Percentiles rank a stretch among this genome's conserved stretches.
phyloP scores from a whole-genome alignment of 2,113 vertebrate genomes.

The Tragelaphus scriptus region DNA sequence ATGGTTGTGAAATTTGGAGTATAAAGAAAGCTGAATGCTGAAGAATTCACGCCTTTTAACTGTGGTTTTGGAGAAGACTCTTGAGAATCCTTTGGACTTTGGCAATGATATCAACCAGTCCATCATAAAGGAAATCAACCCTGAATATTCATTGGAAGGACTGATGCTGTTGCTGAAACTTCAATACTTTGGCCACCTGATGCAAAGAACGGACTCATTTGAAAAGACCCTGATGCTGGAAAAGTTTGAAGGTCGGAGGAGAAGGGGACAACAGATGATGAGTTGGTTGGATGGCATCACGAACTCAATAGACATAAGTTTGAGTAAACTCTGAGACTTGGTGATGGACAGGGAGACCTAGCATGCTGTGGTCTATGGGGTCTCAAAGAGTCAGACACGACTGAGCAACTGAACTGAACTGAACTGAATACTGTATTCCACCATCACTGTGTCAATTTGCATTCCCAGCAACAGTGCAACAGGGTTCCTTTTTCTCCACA shows the following conservation, averaged over 20 bases:
- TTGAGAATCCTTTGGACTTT: not conserved
- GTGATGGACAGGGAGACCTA: not conserved
- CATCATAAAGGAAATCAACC: not conserved
- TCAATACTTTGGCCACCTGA: not conserved
- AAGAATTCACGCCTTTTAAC: not conserved
- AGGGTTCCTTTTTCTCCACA: not conserved
- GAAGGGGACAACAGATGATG: not conserved
- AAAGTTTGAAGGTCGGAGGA: not conserved
- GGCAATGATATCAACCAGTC: not conserved
- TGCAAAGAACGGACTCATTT: not conserved
- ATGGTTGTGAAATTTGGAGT: not conserved
- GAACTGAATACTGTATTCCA: not conserved
- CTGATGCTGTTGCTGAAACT: fast-evolving
- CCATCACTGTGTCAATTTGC: not conserved
- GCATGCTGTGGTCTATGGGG: not conserved
- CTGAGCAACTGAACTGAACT: not conserved
- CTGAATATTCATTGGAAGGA: not conserved
- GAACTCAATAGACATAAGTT: not conserved
- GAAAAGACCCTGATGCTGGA: not conserved
- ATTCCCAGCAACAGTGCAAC: not conserved
- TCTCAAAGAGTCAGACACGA: not conserved
- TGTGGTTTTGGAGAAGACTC: not conserved
- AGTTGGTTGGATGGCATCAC: not conserved
- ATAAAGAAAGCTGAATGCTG: not conserved
- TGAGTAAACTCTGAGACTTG: not conserved